Base-by-base conservation (phyloP, 2,888 invertebrate genomes). In the Trilocha varians region DNA sequence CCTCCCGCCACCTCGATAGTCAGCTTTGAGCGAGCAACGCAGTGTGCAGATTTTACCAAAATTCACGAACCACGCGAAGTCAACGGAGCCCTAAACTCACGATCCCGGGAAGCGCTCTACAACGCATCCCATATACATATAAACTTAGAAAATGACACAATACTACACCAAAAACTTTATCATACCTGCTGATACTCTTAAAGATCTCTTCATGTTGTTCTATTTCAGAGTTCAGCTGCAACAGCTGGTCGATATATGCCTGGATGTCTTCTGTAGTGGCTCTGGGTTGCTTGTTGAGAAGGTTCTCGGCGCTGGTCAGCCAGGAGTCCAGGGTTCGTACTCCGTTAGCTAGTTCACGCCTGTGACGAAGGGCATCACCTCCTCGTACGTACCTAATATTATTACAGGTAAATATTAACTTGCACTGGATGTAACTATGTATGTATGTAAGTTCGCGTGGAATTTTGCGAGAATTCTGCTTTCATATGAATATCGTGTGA, bases 121-220 rank as follows among this genome's bases (percentile, higher is more conserved):
- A n/a, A n/a, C n/a, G n/a, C n/a, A n/a, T n/a, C n/a, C n/a, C n/a
- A n/a, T n/a, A n/a, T n/a, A n/a, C n/a, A n/a, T n/a, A n/a, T n/a
- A n/a, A n/a, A n/a, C n/a, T n/a, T n/a, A n/a, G n/a, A n/a, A n/a
- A n/a, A n/a, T n/a, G n/a, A n/a, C n/a, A n/a, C n/a, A n/a, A n/a
- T n/a, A n/a, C n/a, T n/a, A n/a, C n/a, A n/a, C n/a, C n/a, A n/a
- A n/a, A n/a, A n/a, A n/a, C n/a, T n/a, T n/a, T n/a, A 8, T 42
- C 56, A 38, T 40, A 83, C 84, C 84, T 95, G 75, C 97, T 97
- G 35, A 96, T 92, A 43, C 88, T 91, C 76, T 97, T 97, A 70
- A 97, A 97, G 2, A 96, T 80, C 46, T 94, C 94, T 70, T 98
- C 97, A 49, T 95, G 92, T 35, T 91, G 91, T 60, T 96, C 95